Conservation (phyloP, 2,888 invertebrate species). For the Torymus texanus region DNA sequence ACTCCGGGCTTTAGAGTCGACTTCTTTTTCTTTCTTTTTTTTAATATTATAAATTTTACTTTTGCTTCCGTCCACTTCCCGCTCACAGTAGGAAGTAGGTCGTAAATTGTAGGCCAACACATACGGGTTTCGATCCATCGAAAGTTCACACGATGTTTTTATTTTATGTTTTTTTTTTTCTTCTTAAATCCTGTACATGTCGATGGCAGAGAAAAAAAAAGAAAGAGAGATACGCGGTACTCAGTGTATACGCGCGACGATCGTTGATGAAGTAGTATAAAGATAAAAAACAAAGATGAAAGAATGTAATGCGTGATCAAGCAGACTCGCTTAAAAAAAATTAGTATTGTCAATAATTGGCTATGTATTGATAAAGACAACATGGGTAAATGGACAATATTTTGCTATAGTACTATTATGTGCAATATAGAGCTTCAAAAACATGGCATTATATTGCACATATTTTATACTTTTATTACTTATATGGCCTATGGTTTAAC, state of each 20-base stretch:
- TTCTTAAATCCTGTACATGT: background rate
- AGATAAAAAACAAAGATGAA: background rate
- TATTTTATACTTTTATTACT: too few species aligned
- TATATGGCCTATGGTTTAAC: too few species aligned
- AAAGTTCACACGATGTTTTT: slow-evolving; percentile 36
- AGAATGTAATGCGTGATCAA: slow-evolving; percentile 30
- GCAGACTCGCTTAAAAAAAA: background rate
- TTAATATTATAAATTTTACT: slow-evolving; percentile 31
- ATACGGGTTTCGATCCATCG: slow-evolving; percentile 43
- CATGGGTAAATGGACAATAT: too few species aligned
- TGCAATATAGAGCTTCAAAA: too few species aligned
- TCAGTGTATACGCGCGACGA: slow-evolving; percentile 22
- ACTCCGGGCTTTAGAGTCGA: slow-evolving; percentile 38
- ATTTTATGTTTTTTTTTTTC: slow-evolving; percentile 2
- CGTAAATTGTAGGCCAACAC: slow-evolving; percentile 49
- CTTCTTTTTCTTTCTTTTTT: background rate
- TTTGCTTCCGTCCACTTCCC: slow-evolving; percentile 43
- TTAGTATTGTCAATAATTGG: too few species aligned
- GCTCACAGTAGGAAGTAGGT: slow-evolving; percentile 38
- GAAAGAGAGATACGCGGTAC: slow-evolving; percentile 1
- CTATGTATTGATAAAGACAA: too few species aligned
- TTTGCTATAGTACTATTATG: too few species aligned
- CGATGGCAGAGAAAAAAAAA: background rate
- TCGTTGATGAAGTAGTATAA: slow-evolving; percentile 11
- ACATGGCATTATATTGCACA: too few species aligned